Conservation (phyloP, 2,113 vertebrate genomes). For the Oryzias javanicus region DNA sequence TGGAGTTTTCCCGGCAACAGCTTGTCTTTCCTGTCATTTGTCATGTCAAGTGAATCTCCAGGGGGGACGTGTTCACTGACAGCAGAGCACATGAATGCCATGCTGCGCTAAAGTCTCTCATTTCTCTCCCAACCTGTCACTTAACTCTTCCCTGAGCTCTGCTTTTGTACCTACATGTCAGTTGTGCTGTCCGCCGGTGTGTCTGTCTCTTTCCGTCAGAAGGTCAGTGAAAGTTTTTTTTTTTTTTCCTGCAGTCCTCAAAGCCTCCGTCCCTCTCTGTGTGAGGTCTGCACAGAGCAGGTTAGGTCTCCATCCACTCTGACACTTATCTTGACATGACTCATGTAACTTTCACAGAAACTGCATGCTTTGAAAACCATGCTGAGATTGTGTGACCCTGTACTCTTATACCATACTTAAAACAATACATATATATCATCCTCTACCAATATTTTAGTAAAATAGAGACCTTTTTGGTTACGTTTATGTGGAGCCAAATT, state of each 20-base stretch:
- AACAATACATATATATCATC: too few relatives aligned
- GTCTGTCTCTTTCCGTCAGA: constrained; percentile 42
- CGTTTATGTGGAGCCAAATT: too few relatives aligned
- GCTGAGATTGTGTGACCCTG: not conserved
- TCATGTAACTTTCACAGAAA: not conserved
- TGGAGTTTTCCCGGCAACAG: constrained; percentile 16
- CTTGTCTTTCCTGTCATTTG: constrained; percentile 15
- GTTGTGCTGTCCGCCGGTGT: constrained; percentile 40
- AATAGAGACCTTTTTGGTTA: too few relatives aligned
- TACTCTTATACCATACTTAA: too few relatives aligned
- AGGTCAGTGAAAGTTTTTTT: constrained; percentile 45
- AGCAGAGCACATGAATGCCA: constrained; percentile 46
- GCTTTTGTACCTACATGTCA: constrained; percentile 49
- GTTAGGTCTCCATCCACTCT: not conserved
- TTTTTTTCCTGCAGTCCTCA: constrained; percentile 28
- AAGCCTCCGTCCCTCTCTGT: constrained; percentile 19
- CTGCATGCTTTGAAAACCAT: not conserved
- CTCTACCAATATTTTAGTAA: too few relatives aligned
- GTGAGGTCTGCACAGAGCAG: not conserved
- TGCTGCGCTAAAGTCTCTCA: constrained; percentile 53
- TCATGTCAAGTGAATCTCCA: constrained; percentile 30
- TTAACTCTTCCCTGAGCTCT: constrained; percentile 37
- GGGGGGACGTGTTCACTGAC: constrained; percentile 40
- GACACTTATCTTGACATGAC: not conserved
- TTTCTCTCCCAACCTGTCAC: constrained; percentile 56